phyloP scores from a whole-genome alignment of 2,888 invertebrate species.

The Drosophila prolongata region DNA sequence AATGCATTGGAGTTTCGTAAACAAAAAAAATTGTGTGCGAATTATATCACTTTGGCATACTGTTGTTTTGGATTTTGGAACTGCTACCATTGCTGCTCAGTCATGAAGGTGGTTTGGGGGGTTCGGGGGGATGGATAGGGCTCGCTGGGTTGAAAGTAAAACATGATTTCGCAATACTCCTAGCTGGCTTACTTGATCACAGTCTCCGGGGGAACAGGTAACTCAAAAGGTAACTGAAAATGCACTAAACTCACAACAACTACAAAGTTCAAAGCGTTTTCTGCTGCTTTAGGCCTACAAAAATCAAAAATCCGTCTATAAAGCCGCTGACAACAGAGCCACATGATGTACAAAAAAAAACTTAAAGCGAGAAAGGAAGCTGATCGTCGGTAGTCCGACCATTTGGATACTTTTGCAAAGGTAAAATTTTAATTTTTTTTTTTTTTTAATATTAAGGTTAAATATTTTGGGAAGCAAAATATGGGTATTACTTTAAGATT shows the following conservation, averaged over 20 bases:
- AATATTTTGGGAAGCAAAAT: too few relatives aligned
- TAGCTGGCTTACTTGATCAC: slow-evolving; percentile 56
- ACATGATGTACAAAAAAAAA: slow-evolving; percentile 20
- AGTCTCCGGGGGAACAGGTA: slow-evolving; percentile 4
- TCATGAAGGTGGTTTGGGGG: slow-evolving; percentile 64
- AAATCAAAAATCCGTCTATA: slow-evolving; percentile 35
- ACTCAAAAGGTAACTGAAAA: slow-evolving; percentile 23
- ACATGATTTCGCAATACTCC: slow-evolving; percentile 71
- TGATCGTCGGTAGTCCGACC: slow-evolving; percentile 22
- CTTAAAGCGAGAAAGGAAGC: slow-evolving; percentile 28
- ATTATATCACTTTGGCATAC: slow-evolving; percentile 54
- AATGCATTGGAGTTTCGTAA: slow-evolving; percentile 74
- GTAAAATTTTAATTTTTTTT: too few relatives aligned
- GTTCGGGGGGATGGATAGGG: slow-evolving; percentile 14
- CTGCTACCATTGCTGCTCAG: slow-evolving; percentile 80
- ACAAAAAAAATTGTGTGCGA: slow-evolving; percentile 66
- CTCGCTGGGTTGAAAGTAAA: slow-evolving; percentile 60
- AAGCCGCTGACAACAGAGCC: slow-evolving; percentile 40
- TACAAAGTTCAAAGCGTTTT: slow-evolving; percentile 46
- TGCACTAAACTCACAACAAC: slow-evolving; percentile 36
- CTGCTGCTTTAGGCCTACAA: slow-evolving; percentile 29
- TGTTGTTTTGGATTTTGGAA: slow-evolving; percentile 67
- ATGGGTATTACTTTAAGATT: too few relatives aligned
- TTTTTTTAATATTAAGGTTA: too few relatives aligned
- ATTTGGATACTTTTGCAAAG: slow-evolving; percentile 21